Conservation (phyloP, 2,888 invertebrate genomes). For the Patella depressa region DNA sequence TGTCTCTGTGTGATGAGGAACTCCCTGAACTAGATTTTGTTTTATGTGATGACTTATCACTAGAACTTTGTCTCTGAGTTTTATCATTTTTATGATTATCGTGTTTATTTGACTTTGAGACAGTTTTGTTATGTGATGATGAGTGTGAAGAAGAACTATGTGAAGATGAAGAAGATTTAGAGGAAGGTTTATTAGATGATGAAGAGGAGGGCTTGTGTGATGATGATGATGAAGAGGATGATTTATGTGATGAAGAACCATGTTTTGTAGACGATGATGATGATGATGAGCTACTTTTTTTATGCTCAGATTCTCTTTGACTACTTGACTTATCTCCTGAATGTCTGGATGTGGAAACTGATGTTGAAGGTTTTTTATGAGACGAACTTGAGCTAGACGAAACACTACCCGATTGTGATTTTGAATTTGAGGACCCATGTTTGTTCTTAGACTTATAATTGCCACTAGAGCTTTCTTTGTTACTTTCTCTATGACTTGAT, state of each 20-base stretch:
- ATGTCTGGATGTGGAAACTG: constrained; percentile 14
- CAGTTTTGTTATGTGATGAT: neutral
- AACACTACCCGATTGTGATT: neutral
- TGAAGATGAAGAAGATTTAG: constrained; percentile 17
- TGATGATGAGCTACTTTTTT: constrained; percentile 18
- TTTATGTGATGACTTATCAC: neutral
- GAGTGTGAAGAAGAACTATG: neutral
- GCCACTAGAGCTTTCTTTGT: neutral
- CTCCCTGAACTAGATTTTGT: neutral
- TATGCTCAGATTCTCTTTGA: no score
- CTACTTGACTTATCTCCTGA: neutral
- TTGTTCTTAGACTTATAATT: constrained; percentile 22
- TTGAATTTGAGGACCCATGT: neutral
- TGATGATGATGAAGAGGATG: constrained; percentile 18
- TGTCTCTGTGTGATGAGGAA: neutral
- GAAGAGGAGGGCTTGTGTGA: constrained; percentile 12
- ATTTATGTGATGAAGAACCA: constrained; percentile 21
- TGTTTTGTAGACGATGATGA: constrained; percentile 19
- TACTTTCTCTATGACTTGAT: neutral
- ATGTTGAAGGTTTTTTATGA: constrained; percentile 14
- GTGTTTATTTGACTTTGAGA: neutral
- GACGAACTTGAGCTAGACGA: constrained; percentile 13
- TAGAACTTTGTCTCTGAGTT: neutral
- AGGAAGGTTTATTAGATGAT: constrained; percentile 23
- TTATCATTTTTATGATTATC: neutral